Evolutionary conservation across 1,140 invertebrate genomes (phyloP), one percentile per base, ranked within the genome.

Genomic region (Musca vetustissima): DNA sequence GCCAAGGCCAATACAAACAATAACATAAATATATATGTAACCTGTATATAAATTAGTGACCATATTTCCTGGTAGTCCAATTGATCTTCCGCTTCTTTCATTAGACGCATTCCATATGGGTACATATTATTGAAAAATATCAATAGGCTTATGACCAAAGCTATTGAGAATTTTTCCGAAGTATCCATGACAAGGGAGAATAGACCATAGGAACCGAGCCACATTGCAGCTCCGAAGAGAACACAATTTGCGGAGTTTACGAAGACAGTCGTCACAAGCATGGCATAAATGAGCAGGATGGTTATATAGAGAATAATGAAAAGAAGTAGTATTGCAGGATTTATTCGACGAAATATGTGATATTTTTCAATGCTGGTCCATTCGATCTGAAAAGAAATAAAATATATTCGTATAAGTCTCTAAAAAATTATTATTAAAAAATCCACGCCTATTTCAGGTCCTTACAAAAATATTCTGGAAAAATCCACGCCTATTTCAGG

Each of bases 61-160:
- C 8, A 8, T 36, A 64, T 11, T 57, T 17, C 17, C 7, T 13
- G 7, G 6, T n/a, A 57, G 7, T 17, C 24, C 4, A 15, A 36
- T 52, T 36, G 24, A 14, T 77, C 15, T 64, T 17, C 78, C 4
- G 28, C 36, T 2, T 70, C 68, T 55, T 67, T 65, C 32, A 77
- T 72, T 9, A 75, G 48, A 17, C 70, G 64, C 71, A 80, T 73
- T n/a, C 66, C 64, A 36, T 71, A 77, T 7, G 70, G 53, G 47
- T 80, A 57, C 9, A 76, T 74, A 59, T 76, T 78, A 48, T 72
- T 77, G 53, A 76, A 73, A 53, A 80, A 80, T 25, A 64, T 11
- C 15, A 67, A 48, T 50, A 80, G 64, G 68, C 19, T 75, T 69
- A 47, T 70, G 4, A 75, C 32, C 50, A 75, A 73, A 2, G 66